Evolutionary conservation across 2,888 invertebrate genomes (phyloP), one percentile per base, ranked within the genome.

Genomic region (Tenthredo distinguenda): DNA sequence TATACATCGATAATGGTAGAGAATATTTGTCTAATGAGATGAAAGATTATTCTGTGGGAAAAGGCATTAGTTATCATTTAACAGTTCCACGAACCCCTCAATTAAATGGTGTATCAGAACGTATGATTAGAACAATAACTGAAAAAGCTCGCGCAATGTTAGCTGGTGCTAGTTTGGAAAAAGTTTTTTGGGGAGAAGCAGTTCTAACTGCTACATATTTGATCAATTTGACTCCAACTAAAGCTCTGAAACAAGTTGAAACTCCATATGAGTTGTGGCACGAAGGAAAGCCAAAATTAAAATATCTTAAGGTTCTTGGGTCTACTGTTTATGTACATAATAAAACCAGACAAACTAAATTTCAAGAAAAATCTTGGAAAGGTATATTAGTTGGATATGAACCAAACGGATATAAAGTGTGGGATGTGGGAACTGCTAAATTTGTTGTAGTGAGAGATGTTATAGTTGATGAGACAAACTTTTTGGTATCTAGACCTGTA

Each of bases 201-300:
- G 37, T 37, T 37, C 37, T 37, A 37, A 37, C 37, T 37, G 37
- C 37, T 6, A 37, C 37, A 3, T 37, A 37, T 37, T 37, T 37
- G 37, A 37, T 37, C 37, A 37, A 37, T 37, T 6, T 89, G 83
- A 88, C 88, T n/a, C 92, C 92, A 68, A 93, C 90, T 76, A 90
- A 88, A 89, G 91, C 91, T 47, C 84, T 92, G 40, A 90, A 88
- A 84, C 2, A 84, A 74, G 85, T 85, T 83, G 91, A 91, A 90
- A 93, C 92, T 88, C 93, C 92, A 87, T 93, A 87, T 88, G 92
- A 92, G 88, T 86, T 92, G 87, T 93, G 92, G 92, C 89, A 91
- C 88, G 87, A 84, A 87, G 91, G 89, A 88, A 93, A 91, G 86
- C 91, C 92, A 58, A 65, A 87, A 87, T 76, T 91, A 85, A 89